Conservation (phyloP, 2,113 vertebrate genomes). For the Illadopsis cleaveri region DNA sequence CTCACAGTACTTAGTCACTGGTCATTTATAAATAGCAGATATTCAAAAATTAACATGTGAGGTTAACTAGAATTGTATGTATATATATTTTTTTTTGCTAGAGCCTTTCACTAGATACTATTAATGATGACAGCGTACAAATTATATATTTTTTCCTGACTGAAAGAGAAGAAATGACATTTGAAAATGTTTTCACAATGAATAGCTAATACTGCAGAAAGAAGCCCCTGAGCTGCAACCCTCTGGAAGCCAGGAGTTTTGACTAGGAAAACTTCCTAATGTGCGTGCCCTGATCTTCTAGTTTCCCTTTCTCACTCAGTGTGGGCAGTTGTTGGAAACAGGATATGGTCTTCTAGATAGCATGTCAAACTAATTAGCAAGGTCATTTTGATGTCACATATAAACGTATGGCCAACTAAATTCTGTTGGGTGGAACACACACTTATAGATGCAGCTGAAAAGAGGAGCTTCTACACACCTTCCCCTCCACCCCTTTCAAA, state of each 20-base stretch:
- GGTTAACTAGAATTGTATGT: not conserved
- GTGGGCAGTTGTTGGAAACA: not conserved
- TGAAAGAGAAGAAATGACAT: not conserved
- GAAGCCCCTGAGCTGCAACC: not conserved
- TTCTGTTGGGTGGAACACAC: not conserved
- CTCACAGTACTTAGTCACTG: not conserved
- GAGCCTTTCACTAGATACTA: not conserved
- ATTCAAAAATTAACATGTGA: not conserved
- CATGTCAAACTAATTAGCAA: not conserved
- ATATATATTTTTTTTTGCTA: not conserved
- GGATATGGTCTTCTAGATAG: not conserved
- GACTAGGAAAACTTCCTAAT: not conserved
- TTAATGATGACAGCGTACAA: not conserved
- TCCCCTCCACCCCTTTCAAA: not conserved
- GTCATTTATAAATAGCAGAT: not conserved
- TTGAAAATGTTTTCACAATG: not conserved
- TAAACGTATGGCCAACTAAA: not conserved
- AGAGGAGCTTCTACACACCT: not conserved
- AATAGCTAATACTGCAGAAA: not conserved
- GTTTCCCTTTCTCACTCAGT: not conserved
- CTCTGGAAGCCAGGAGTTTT: not conserved
- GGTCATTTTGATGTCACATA: not conserved
- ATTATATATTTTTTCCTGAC: not conserved
- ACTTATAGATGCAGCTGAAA: not conserved
- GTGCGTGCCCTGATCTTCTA: not conserved